phyloP scores from a whole-genome alignment of 2,888 invertebrate species.

The Cerastoderma edule region DNA sequence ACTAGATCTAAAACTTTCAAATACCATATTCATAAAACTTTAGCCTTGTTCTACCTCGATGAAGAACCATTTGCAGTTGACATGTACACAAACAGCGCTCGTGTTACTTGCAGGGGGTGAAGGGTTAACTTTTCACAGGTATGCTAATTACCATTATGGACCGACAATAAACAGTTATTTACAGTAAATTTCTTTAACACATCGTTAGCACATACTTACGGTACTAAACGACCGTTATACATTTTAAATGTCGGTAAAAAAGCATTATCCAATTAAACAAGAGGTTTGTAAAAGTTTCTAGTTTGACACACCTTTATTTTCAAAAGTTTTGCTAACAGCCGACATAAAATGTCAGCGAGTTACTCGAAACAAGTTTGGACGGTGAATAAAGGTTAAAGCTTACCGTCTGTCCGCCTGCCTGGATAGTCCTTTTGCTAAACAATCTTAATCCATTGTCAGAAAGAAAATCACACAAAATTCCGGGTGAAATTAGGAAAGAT shows the following conservation, averaged over 20 bases:
- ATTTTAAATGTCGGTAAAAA: not conserved
- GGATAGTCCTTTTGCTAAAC: not conserved
- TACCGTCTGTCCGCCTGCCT: constrained; percentile 7
- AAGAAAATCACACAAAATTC: not conserved
- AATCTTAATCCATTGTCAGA: not conserved
- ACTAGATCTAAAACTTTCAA: too few relatives aligned
- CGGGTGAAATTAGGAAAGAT: constrained; percentile 1
- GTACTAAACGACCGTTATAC: not conserved
- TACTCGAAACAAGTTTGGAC: not conserved
- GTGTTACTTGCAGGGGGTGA: not conserved
- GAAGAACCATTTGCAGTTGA: too few relatives aligned
- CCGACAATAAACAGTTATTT: not conserved
- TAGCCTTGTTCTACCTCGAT: too few relatives aligned
- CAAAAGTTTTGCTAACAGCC: constrained; percentile 2
- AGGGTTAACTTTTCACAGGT: not conserved
- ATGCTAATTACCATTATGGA: not conserved
- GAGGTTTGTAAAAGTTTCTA: not conserved
- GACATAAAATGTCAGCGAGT: not conserved
- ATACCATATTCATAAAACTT: too few relatives aligned
- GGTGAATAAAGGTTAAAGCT: not conserved
- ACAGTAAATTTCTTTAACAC: too few relatives aligned
- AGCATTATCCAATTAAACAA: not conserved
- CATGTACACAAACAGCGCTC: too few relatives aligned
- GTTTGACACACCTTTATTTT: constrained; percentile 18
- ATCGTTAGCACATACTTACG: too few relatives aligned